phyloP scores from a whole-genome alignment of 2,797 vertebrate genomes.

The Yasuhikotakia modesta region DNA sequence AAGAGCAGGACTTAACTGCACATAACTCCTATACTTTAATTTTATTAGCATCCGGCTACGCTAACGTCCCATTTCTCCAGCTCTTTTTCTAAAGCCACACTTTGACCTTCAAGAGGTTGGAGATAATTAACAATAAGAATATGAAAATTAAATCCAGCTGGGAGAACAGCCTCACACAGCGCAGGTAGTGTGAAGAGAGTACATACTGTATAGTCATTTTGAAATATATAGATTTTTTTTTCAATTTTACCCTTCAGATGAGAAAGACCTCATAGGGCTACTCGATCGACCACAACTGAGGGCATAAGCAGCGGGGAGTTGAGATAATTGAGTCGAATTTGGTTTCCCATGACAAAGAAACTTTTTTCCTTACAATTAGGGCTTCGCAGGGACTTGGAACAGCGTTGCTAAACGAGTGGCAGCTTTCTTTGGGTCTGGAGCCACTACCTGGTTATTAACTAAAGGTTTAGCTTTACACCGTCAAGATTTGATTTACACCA shows the following conservation, averaged over 20 bases:
- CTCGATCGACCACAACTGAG: constrained; percentile 59
- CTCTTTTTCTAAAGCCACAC: constrained; percentile 15
- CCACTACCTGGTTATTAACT: constrained; percentile 47
- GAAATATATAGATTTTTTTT: constrained; percentile 21
- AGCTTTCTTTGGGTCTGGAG: constrained; percentile 42
- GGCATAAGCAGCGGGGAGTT: constrained; percentile 62
- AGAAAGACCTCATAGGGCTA: constrained; percentile 59
- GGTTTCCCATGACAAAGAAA: constrained; percentile 62
- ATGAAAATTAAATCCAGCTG: constrained; percentile 52
- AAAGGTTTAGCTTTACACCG: constrained; percentile 21
- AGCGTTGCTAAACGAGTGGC: constrained; percentile 50
- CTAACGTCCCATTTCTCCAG: constrained; percentile 16
- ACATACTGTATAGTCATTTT: constrained; percentile 39
- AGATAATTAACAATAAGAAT: constrained; percentile 59
- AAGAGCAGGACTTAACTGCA: constrained; percentile 42
- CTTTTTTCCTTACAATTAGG: constrained; percentile 63
- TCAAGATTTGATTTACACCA: constrained; percentile 32
- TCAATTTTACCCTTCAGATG: constrained; percentile 43
- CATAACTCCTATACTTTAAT: constrained; percentile 33
- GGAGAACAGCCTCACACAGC: constrained; percentile 37
- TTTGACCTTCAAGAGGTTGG: constrained; percentile 54
- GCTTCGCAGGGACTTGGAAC: constrained; percentile 53
- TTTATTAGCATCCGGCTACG: constrained; percentile 33
- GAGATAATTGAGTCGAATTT: constrained; percentile 66
- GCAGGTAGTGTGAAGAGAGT: constrained; percentile 40